These are phyloP conservation scores for Orientallactaga sibirica DNA, from an alignment of 2,797 vertebrate genomes.

Conservation along the genomic window DNA sequence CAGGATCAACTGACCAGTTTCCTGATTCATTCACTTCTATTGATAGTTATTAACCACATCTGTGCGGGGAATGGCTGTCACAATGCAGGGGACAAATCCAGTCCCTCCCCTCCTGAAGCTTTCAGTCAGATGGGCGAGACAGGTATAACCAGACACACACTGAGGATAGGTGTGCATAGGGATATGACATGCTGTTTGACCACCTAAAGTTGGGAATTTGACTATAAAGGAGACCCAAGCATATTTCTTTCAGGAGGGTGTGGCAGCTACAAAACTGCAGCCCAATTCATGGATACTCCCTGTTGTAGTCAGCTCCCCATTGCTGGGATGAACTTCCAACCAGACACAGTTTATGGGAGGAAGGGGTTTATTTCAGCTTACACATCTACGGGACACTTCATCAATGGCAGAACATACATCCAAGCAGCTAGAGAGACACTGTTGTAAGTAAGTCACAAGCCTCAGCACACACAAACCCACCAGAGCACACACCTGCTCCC, in stretches of 20 bases:
- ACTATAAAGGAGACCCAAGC: background rate
- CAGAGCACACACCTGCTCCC: no score
- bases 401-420: no score
- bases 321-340: no score
- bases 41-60: background rate
- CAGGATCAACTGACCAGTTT: fast-evolving
- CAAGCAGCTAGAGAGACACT: no score
- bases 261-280: background rate
- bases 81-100: background rate
- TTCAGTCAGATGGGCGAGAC: background rate
- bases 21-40: background rate
- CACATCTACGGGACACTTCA: no score
- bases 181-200: background rate
- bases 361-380: no score
- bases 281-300: background rate
- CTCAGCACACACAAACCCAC: no score
- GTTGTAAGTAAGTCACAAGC: no score
- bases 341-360: no score
- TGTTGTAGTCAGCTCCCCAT: no score
- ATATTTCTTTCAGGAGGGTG: background rate
- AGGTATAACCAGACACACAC: no score
- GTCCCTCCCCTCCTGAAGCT: background rate
- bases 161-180: background rate
- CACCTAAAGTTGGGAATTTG: background rate
- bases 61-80: background rate